phyloP scores from a whole-genome alignment of 2,113 vertebrate species.

The Ptilorrhoa leucosticta region DNA sequence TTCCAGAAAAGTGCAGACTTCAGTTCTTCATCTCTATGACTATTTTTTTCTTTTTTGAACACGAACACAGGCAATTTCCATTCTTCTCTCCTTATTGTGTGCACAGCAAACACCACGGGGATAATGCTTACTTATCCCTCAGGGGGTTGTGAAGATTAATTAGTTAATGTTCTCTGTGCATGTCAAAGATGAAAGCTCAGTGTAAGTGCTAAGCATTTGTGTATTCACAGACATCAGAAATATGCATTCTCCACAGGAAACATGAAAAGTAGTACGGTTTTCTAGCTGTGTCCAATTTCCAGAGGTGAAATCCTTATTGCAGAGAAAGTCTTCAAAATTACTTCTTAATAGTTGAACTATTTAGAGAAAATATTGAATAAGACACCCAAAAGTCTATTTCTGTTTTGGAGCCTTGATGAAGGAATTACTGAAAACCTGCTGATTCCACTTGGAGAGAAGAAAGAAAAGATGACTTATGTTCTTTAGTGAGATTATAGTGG shows the following conservation, averaged over 20 bases:
- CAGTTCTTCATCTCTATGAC: not conserved
- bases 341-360: not conserved
- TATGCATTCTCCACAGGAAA: not conserved
- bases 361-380: not conserved
- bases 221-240: not conserved
- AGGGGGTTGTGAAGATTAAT: constrained; percentile 15
- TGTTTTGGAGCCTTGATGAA: not conserved
- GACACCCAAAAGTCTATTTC: not conserved
- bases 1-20: not conserved
- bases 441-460: not conserved
- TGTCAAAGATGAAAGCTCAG: not conserved
- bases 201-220: not conserved
- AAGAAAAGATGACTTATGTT: not conserved
- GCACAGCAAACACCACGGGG: not conserved
- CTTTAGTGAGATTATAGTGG: not conserved
- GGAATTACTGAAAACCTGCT: not conserved
- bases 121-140: not conserved
- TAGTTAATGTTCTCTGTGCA: not conserved
- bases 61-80: not conserved
- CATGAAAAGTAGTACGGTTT: not conserved
- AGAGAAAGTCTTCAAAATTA: not conserved
- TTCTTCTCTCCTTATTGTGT: not conserved
- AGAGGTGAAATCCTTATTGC: not conserved
- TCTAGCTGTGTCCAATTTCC: not conserved
- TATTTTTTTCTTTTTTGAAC: not conserved